Base-by-base conservation (phyloP, 2,888 invertebrate genomes). In the Ethmia dodecea region DNA sequence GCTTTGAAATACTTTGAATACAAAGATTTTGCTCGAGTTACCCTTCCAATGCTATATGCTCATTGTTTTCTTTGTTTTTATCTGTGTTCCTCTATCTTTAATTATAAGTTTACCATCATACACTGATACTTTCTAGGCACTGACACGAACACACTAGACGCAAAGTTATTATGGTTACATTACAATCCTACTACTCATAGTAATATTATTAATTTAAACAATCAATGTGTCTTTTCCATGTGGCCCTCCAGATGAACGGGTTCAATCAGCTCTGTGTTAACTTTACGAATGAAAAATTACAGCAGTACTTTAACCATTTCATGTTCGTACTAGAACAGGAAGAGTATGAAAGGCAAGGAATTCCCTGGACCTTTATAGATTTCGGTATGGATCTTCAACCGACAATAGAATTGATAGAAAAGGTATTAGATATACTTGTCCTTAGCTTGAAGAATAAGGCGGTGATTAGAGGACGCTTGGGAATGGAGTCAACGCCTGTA, bases 181-280 rank as follows among this genome's bases (percentile, higher is more conserved):
- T 26, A 8, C 18, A 18, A 5, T 18, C 18, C n/a, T n/a, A n/a
- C n/a, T n/a, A n/a, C n/a, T n/a, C n/a, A n/a, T n/a, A n/a, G n/a
- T 22, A 22, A n/a, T 22, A 22, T 14, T 25, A 30, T 15, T 22
- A 14, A 27, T 20, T 13, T 6, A 12, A 33, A 35, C 33, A 26
- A 57, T 59, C 50, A 52, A 62, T n/a, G n/a, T 60, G 55, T 75
- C 53, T 72, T 75, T 79, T 79, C 42, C 58, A 60, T 68, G 52
- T 65, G 59, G n/a, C 26, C 26, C 3, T 10, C 26, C 90, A 96
- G 96, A 93, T 90, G 89, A 97, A 97, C 89, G 93, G 95, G 73
- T 96, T 96, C 90, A 96, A 97, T 88, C 96, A 97, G 86, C 90
- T 97, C 73, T 96, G 96, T 90, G 95, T 97, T 91, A 97, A 97